Conservation (phyloP, 2,888 invertebrate species). For the Aspidapion aeneum region DNA sequence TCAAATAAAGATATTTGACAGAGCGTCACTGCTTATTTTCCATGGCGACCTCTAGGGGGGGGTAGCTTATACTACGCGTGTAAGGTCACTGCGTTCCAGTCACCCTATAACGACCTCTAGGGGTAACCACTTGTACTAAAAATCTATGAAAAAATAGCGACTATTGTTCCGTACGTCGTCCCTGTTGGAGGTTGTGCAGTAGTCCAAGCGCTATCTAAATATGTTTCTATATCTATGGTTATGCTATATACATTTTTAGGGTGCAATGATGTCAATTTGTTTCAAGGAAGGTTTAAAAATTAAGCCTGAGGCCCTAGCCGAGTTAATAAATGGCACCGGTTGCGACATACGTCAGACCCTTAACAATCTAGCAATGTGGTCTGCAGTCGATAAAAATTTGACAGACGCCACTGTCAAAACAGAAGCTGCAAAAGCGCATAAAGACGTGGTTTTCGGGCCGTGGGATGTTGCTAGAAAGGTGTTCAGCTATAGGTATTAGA, state of each 20-base stretch:
- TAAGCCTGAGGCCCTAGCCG: constrained; percentile 68
- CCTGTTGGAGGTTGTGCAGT: no score
- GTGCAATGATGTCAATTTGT: constrained; percentile 87
- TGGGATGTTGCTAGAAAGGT: constrained; percentile 93
- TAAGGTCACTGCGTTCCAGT: no score
- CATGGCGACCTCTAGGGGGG: no score
- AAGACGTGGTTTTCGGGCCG: constrained; percentile 86
- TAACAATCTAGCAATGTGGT: constrained; percentile 83
- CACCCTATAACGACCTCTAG: no score
- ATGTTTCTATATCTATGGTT: not conserved
- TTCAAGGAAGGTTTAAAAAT: constrained; percentile 87
- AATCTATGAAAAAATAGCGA: no score
- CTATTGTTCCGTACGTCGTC: no score
- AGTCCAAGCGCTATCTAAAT: no score
- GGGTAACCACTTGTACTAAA: no score
- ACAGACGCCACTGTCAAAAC: constrained; percentile 52
- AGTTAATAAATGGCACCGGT: constrained; percentile 83
- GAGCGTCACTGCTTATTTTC: no score
- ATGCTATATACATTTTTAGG: constrained; percentile 57
- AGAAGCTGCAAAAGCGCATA: constrained; percentile 62
- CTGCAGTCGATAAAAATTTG: constrained; percentile 52
- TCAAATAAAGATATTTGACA: no score
- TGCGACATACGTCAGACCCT: constrained; percentile 93
- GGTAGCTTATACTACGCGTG: no score
- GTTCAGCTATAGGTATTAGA: constrained; percentile 73